Evolutionary conservation across 2,888 invertebrate species (phyloP).

Genomic region (Chaetogeoica ovagalla): DNA sequence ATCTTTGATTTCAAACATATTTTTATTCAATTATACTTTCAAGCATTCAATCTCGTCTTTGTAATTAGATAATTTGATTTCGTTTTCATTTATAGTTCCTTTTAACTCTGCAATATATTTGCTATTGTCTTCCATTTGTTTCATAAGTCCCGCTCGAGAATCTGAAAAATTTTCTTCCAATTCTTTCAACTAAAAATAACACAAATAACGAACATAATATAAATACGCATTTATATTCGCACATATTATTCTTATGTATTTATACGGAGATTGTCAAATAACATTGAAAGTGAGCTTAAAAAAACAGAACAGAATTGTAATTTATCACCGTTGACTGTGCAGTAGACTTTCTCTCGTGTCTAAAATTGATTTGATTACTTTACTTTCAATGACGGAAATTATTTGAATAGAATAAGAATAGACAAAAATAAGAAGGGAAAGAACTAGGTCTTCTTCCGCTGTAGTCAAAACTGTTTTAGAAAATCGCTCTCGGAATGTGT

Average conservation of each 20-base stretch:
- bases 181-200: slow-evolving; percentile 38
- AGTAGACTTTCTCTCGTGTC: too few species aligned
- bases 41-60: slow-evolving; percentile 34
- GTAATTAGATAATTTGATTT: slow-evolving; percentile 25
- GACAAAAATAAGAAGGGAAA: too few species aligned
- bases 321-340: too few species aligned
- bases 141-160: slow-evolving; percentile 29
- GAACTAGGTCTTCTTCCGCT: too few species aligned
- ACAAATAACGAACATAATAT: background rate
- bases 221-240: background rate
- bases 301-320: too few species aligned
- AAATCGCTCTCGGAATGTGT: too few species aligned
- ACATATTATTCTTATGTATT: background rate
- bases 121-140: slow-evolving; percentile 49
- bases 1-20: background rate
- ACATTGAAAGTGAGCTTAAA: background rate
- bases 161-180: slow-evolving; percentile 41
- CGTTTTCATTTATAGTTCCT: slow-evolving; percentile 30
- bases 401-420: too few species aligned
- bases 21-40: slow-evolving; percentile 18
- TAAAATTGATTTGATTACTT: too few species aligned
- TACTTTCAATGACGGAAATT: too few species aligned
- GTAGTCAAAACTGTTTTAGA: too few species aligned
- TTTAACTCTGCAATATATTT: slow-evolving; percentile 46
- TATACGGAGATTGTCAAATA: background rate